Conservation (phyloP, 2,888 invertebrate species). For the Tenthredo notha region DNA sequence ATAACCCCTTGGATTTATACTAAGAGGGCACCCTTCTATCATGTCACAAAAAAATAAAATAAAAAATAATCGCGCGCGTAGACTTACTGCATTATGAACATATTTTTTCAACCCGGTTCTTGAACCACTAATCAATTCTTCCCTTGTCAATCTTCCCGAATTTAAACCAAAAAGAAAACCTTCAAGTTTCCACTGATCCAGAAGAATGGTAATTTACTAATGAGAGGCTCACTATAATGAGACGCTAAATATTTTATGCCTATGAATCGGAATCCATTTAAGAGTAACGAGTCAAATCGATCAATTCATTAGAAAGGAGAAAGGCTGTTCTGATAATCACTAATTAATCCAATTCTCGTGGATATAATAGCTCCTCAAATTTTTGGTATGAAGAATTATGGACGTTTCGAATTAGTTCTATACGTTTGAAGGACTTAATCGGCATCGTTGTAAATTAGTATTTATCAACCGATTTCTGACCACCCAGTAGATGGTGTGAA, state of each 20-base stretch:
- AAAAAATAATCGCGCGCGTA: too few relatives aligned
- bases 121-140: not conserved
- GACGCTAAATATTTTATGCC: not conserved
- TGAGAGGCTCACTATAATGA: not conserved
- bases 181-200: not conserved
- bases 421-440: too few relatives aligned
- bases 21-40: too few relatives aligned
- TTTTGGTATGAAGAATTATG: too few relatives aligned
- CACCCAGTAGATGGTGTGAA: slow-evolving; percentile 16
- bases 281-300: not conserved
- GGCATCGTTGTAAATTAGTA: not conserved
- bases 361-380: not conserved
- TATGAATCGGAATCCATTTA: not conserved
- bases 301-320: not conserved
- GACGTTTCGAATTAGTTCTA: too few relatives aligned
- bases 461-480: not conserved
- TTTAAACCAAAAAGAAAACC: not conserved
- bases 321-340: not conserved
- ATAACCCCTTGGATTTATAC: too few relatives aligned
- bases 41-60: too few relatives aligned
- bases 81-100: too few relatives aligned
- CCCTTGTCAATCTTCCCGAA: not conserved
- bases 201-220: not conserved
- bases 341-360: not conserved
- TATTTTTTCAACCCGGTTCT: too few relatives aligned